phyloP scores from a whole-genome alignment of 2,888 invertebrate species.

The Alloplasta piceator region DNA sequence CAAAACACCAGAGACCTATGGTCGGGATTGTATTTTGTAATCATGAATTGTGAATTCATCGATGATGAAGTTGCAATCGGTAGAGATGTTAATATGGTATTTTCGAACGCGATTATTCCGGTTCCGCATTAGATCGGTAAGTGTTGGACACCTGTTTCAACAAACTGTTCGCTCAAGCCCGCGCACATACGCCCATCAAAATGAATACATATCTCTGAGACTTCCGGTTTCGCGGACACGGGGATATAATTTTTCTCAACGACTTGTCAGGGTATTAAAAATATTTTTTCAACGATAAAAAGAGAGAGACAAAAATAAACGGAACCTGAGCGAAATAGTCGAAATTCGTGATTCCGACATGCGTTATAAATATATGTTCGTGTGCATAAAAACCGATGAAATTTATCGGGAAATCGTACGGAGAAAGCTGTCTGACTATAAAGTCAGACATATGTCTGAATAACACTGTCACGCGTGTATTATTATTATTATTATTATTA shows the following conservation, averaged over 20 bases:
- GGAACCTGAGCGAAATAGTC: slow-evolving; percentile 7
- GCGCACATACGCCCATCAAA: not conserved
- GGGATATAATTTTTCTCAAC: not conserved
- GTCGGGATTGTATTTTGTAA: no score
- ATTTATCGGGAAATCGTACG: slow-evolving; percentile 76
- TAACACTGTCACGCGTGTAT: not conserved
- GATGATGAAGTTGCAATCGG: no score
- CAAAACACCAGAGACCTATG: no score
- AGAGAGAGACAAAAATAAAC: not conserved
- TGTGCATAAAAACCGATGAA: slow-evolving; percentile 57
- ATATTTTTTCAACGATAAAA: not conserved
- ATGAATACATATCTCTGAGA: not conserved
- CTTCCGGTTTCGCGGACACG: slow-evolving; percentile 30
- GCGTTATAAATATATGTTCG: slow-evolving; percentile 42
- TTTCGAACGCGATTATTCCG: slow-evolving; percentile 25
- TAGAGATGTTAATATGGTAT: not conserved
- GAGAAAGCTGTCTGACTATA: slow-evolving; percentile 75
- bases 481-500: not conserved
- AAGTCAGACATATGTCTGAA: slow-evolving; percentile 7
- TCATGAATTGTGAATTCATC: no score
- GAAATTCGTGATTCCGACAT: slow-evolving; percentile 20
- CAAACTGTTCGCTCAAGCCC: not conserved
- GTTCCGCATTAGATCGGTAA: slow-evolving; percentile 33
- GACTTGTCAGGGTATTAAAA: not conserved
- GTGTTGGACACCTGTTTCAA: slow-evolving; percentile 19